A percentile compares a stretch with the other conserved stretches of the same genome.
Evolutionary conservation across 2,888 invertebrate genomes (phyloP).

Genomic region (Cylloceria caligata): DNA sequence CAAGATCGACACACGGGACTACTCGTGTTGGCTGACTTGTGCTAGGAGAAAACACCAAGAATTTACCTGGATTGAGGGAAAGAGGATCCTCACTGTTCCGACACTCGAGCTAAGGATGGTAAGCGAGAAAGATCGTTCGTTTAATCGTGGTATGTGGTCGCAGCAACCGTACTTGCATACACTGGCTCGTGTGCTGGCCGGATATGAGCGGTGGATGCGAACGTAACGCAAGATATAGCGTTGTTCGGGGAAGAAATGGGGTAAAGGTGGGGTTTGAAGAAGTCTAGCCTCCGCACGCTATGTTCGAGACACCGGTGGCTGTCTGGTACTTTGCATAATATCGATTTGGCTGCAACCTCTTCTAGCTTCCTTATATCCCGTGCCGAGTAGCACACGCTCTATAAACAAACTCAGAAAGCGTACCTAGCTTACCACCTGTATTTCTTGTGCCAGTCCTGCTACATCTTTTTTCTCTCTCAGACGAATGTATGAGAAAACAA

Average conservation of each 20-base stretch:
- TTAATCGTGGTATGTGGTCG: slow-evolving; percentile 32
- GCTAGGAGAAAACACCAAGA: slow-evolving; percentile 11
- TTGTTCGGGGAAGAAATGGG: slow-evolving; percentile 15
- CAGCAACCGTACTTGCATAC: neutral
- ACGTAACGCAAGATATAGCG: slow-evolving; percentile 31
- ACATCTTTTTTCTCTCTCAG: slow-evolving; percentile 1
- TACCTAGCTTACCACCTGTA: neutral
- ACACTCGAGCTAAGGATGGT: slow-evolving; percentile 6
- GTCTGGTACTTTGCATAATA: slow-evolving; percentile 60
- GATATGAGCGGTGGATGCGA: slow-evolving; percentile 50
- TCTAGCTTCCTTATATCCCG: slow-evolving; percentile 8
- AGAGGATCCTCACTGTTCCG: slow-evolving; percentile 22
- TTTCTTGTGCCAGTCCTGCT: neutral
- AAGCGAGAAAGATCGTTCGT: slow-evolving; percentile 27
- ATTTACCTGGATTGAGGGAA: slow-evolving; percentile 6
- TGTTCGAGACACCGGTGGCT: slow-evolving; percentile 36
- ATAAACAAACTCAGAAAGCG: slow-evolving; percentile 23
- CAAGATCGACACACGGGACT: slow-evolving; percentile 24
- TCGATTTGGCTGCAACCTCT: slow-evolving; percentile 55
- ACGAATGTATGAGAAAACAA: neutral
- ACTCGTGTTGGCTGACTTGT: slow-evolving; percentile 19
- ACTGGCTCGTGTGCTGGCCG: slow-evolving; percentile 6
- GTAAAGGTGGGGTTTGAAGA: slow-evolving; percentile 26
- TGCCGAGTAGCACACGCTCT: slow-evolving; percentile 11
- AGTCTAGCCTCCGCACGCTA: slow-evolving; percentile 28